Conservation (phyloP, 1,140 invertebrate species). For the Drosophila pachea region DNA sequence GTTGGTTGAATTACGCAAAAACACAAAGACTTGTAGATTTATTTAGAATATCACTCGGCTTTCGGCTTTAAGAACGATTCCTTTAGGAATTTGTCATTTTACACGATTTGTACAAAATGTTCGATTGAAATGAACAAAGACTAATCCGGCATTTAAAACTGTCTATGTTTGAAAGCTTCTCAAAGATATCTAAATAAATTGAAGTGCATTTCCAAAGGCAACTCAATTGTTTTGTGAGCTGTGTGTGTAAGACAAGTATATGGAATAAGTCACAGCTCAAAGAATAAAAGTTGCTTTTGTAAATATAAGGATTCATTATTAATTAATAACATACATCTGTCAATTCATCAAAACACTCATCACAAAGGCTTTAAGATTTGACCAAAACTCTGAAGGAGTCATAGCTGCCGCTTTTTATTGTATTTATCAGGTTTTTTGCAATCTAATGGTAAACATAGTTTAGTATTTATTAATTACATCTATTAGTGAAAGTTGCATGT, state of each 20-base stretch:
- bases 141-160: neutral
- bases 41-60: constrained; percentile 8
- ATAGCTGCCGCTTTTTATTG: constrained; percentile 58
- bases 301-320: constrained; percentile 47
- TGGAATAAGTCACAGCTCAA: neutral
- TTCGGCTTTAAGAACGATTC: neutral
- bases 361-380: constrained; percentile 51
- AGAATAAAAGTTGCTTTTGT: constrained; percentile 1
- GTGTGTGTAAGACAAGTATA: neutral
- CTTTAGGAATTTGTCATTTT: neutral
- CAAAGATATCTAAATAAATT: constrained; percentile 1
- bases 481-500: constrained; percentile 52
- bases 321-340: constrained; percentile 50
- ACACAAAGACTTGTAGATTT: constrained; percentile 4
- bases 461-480: constrained; percentile 50
- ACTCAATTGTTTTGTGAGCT: constrained; percentile 20
- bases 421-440: constrained; percentile 57
- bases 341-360: constrained; percentile 60
- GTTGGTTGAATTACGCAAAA: constrained; percentile 44
- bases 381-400: constrained; percentile 36
- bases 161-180: neutral
- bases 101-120: neutral
- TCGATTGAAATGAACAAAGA: too few relatives aligned
- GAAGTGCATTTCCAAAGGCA: neutral
- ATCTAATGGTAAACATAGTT: constrained; percentile 63